Evolutionary conservation across 2,888 invertebrate species (phyloP).

Genomic region (Drosophila rubida): DNA sequence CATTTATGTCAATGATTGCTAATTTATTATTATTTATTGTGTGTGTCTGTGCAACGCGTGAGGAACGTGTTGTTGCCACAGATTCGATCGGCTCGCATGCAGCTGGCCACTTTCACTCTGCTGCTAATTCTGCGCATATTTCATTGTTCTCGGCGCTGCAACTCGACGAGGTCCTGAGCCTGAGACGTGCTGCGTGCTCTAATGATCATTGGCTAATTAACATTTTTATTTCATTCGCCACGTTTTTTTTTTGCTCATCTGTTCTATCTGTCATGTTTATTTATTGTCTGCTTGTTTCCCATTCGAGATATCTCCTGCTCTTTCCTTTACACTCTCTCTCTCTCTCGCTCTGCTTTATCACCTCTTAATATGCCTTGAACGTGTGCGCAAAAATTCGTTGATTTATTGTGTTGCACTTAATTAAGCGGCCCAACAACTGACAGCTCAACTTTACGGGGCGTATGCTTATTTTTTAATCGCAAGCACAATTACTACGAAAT

Average conservation of each 20-base stretch:
- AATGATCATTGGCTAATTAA: slow-evolving; percentile 51
- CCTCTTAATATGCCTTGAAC: slow-evolving; percentile 64
- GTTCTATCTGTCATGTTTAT: slow-evolving; percentile 61
- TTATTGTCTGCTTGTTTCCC: slow-evolving; percentile 41
- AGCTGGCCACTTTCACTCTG: slow-evolving; percentile 31
- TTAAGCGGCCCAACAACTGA: slow-evolving; percentile 45
- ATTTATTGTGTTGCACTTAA: slow-evolving; percentile 66
- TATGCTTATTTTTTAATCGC: too few species aligned
- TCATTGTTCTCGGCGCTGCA: background rate
- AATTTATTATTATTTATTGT: slow-evolving; percentile 48
- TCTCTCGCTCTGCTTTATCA: slow-evolving; percentile 25
- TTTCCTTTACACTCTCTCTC: too few species aligned
- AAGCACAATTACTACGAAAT: too few species aligned
- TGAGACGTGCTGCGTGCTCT: slow-evolving; percentile 20
- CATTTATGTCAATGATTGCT: slow-evolving; percentile 47
- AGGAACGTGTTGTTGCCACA: slow-evolving; percentile 34
- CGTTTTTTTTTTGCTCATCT: slow-evolving; percentile 16
- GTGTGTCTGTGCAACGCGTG: slow-evolving; percentile 16
- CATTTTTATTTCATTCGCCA: slow-evolving; percentile 34
- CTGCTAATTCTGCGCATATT: slow-evolving; percentile 3
- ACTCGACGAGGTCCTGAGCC: slow-evolving; percentile 12
- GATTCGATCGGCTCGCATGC: slow-evolving; percentile 33
- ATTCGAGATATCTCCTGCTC: slow-evolving; percentile 16
- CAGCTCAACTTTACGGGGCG: slow-evolving; percentile 35
- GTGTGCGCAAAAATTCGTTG: slow-evolving; percentile 51